phyloP scores from a whole-genome alignment of 35 echinoderm and acorn worm genomes.

The Apostichopus parvimensis region DNA sequence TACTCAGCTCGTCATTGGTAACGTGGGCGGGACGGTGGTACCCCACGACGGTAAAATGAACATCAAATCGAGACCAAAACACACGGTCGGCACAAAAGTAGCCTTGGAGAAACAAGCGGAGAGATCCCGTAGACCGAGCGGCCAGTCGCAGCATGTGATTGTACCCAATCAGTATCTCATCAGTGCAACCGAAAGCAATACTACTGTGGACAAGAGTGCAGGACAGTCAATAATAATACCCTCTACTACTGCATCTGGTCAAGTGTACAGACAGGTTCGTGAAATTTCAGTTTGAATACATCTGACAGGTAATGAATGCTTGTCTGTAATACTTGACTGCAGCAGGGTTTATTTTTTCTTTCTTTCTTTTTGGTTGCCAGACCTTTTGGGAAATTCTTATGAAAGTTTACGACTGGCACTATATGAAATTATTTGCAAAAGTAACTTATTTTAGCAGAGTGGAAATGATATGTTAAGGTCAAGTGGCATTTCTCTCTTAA shows the following conservation, averaged over 20 bases:
- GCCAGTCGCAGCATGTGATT: constrained; percentile 50
- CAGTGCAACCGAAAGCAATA: constrained; percentile 20
- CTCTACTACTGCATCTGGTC: constrained; percentile 62
- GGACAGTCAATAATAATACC: constrained; percentile 60
- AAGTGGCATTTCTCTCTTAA: too few species aligned
- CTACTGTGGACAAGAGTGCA: constrained; percentile 36
- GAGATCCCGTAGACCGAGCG: constrained; percentile 58
- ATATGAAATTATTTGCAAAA: too few species aligned
- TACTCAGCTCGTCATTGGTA: constrained; percentile 66
- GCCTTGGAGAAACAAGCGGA: constrained; percentile 56
- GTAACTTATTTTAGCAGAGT: too few species aligned
- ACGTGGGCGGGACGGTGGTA: constrained; percentile 64
- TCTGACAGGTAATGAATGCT: too few species aligned
- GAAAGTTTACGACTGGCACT: too few species aligned
- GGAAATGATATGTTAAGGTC: too few species aligned
- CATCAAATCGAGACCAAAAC: constrained; percentile 84
- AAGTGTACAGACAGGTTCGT: constrained; percentile 75
- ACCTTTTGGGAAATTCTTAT: too few species aligned
- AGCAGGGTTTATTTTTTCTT: too few species aligned
- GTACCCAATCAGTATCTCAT: constrained; percentile 55
- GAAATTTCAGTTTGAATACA: not conserved
- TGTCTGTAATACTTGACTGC: too few species aligned
- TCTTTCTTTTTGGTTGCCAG: too few species aligned
- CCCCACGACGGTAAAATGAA: constrained; percentile 92
- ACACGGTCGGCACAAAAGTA: constrained; percentile 41